Evolutionary conservation across 1,140 invertebrate species (phyloP).

Genomic region (Papilio helenus): DNA sequence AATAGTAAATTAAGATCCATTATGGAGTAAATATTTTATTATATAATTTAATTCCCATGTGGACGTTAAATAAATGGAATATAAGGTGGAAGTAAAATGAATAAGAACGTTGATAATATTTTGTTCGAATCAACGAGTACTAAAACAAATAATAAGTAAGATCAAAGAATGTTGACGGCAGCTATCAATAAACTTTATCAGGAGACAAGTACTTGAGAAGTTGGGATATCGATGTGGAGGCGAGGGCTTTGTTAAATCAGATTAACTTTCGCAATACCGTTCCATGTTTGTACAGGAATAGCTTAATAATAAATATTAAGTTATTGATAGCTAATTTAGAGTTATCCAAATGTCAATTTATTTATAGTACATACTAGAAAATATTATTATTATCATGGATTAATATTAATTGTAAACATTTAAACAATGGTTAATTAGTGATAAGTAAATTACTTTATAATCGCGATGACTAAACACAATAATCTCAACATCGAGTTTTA

Average conservation of each 20-base stretch:
- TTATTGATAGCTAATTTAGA: neutral
- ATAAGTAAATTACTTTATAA: neutral
- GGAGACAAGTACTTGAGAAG: neutral
- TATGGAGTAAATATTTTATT: too few relatives aligned
- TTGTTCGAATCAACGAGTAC: neutral
- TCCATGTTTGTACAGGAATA: neutral
- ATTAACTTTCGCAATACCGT: slow-evolving; percentile 12
- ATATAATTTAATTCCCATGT: too few relatives aligned
- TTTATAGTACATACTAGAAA: too few relatives aligned
- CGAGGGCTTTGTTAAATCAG: neutral
- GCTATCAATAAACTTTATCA: neutral
- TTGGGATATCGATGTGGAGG: neutral
- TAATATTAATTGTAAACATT: too few relatives aligned
- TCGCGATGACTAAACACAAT: neutral
- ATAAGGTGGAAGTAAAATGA: too few relatives aligned
- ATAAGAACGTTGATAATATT: neutral
- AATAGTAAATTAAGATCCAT: too few relatives aligned
- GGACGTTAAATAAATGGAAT: too few relatives aligned
- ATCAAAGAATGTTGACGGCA: slow-evolving; percentile 3
- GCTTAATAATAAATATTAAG: neutral
- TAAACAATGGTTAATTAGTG: too few relatives aligned
- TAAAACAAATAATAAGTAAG: slow-evolving; percentile 17
- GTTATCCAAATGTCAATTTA: too few relatives aligned
- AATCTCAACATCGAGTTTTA: neutral
- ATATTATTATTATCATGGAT: too few relatives aligned